Conservation (phyloP, 2,113 vertebrate genomes). For the Sinocyclocheilus maitianheensis region DNA sequence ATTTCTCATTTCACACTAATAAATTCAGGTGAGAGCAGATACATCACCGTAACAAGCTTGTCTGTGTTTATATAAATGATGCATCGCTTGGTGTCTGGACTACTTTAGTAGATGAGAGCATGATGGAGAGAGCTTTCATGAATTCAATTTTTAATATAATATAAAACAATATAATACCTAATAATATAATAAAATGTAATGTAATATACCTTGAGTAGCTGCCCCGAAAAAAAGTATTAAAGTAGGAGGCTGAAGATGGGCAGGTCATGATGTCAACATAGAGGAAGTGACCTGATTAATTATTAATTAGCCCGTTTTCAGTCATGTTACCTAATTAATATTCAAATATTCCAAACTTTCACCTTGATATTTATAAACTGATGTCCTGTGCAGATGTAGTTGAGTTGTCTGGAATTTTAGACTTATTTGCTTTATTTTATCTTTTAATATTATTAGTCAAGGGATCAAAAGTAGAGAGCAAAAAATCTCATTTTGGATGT, state of each 20-base stretch:
- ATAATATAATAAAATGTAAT: background rate
- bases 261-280: background rate
- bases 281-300: background rate
- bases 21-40: constrained; percentile 31
- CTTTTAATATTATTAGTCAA: background rate
- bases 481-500: background rate
- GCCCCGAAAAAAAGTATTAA: background rate
- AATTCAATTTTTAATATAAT: background rate
- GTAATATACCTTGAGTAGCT: background rate
- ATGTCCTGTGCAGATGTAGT: background rate
- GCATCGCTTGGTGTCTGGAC: background rate
- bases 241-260: background rate
- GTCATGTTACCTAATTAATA: background rate
- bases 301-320: background rate
- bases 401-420: background rate
- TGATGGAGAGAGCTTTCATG: background rate
- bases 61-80: constrained; percentile 28
- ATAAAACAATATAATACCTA: background rate
- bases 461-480: background rate
- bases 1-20: constrained; percentile 29
- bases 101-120: background rate
- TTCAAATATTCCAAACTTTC: background rate
- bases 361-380: constrained; percentile 1
- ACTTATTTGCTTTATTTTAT: background rate
- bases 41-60: constrained; percentile 32